Evolutionary conservation across 2,888 invertebrate genomes (phyloP), one percentile per base, ranked within the genome.

Genomic region (Troglohyphantes excavatus): DNA sequence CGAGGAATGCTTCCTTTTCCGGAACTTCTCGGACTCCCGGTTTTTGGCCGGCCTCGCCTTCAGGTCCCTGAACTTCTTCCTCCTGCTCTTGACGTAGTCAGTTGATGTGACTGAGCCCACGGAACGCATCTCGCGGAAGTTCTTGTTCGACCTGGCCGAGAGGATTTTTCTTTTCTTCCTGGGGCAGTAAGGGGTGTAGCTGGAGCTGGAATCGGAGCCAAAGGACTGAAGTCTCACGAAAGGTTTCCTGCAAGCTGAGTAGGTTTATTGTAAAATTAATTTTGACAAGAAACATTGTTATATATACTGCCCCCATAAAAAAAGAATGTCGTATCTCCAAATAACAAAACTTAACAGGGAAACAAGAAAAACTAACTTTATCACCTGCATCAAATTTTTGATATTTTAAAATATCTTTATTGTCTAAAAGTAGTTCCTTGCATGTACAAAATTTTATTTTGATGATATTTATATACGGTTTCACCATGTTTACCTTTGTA

Each of bases 101-200:
- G 46, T 6, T 21, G 86, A 43, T 0, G 78, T 33, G 11, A 26
- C 9, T n/a, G 46, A 76, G 26, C 79, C 59, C 11, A 26, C 29
- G 7, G 85, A 81, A 29, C 53, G 70, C 19, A 81, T 90, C 19
- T 68, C 68, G 2, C 90, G 53, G 7, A 90, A 81, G 21, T 85
- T 90, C 67, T 81, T 85, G 17, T 73, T 73, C 6, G 90, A 85
- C 23, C 85, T 26, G 17, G 85, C 73, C n/a, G 39, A 39, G 17
- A 85, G 72, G 61, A 90, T 81, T 85, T 90, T 90, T 46, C 85
- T 65, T 61, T 90, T 90, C 33, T 84, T 59, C 21, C 81, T 85
- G 0, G 90, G 90, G n/a, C 43, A 75, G 39, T 72, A 90, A 9
- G 90, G 90, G n/a, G 90, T 90, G 19, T 6, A 61, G 67, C 43